Evolutionary conservation across 2,113 vertebrate genomes (phyloP).

Genomic region (Macquaria ambigua): DNA sequence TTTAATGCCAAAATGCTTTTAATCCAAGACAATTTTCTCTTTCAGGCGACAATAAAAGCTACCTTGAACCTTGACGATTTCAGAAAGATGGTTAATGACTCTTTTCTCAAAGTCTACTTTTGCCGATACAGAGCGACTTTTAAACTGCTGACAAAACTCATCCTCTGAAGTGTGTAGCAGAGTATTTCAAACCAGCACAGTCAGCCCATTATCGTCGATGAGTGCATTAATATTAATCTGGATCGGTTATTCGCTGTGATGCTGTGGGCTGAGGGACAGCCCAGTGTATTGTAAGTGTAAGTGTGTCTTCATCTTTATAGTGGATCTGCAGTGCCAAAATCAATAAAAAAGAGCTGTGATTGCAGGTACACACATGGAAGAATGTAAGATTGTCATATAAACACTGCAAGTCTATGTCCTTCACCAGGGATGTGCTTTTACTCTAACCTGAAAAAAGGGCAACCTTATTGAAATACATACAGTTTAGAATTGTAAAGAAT

Average conservation of each 20-base stretch:
- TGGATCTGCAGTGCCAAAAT: neutral
- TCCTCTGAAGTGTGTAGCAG: conserved; percentile 20
- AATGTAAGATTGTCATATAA: neutral
- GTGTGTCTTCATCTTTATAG: neutral
- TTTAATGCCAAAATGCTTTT: neutral
- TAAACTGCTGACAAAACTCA: conserved; percentile 41
- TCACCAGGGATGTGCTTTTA: neutral
- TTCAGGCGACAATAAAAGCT: neutral
- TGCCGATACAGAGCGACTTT: neutral
- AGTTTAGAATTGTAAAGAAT: too few species aligned
- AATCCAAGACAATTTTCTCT: neutral
- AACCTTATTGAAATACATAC: too few species aligned
- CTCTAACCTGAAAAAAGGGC: too few species aligned
- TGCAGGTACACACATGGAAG: neutral
- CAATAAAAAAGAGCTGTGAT: neutral
- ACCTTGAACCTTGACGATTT: neutral
- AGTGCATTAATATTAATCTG: conserved; percentile 48
- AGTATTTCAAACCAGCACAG: conserved; percentile 26
- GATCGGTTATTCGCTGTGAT: conserved; percentile 6
- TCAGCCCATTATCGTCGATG: conserved; percentile 26
- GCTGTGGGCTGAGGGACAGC: neutral
- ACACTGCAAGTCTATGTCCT: neutral
- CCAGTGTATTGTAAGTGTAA: neutral
- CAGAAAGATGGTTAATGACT: neutral
- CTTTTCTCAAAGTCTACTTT: conserved; percentile 6